phyloP scores from a whole-genome alignment of 2,797 vertebrate genomes.

The Sebastes taczanowskii region DNA sequence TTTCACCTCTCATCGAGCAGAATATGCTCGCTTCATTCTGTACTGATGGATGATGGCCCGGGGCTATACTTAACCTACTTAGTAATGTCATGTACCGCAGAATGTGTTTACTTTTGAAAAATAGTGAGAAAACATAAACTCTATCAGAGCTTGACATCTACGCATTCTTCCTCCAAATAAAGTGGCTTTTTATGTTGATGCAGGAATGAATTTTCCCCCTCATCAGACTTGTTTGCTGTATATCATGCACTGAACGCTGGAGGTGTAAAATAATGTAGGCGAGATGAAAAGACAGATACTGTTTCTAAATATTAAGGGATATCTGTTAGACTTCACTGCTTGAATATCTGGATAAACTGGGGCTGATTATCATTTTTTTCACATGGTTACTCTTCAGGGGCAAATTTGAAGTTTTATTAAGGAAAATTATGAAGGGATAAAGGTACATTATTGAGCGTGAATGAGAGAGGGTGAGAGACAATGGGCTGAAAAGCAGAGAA shows the following conservation, averaged over 20 bases:
- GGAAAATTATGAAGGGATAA: conserved; percentile 65
- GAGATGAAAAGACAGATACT: conserved; percentile 59
- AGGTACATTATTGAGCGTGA: conserved; percentile 73
- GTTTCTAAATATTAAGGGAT: conserved; percentile 51
- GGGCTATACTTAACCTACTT: conserved; percentile 99
- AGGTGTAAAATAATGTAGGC: conserved; percentile 72
- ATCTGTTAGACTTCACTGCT: conserved; percentile 51
- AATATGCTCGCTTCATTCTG: conserved; percentile 97
- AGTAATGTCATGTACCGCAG: conserved; percentile 99
- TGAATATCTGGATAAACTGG: conserved; percentile 35
- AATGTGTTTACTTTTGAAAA: conserved; percentile 99
- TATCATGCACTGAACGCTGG: conserved; percentile 82
- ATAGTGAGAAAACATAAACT: conserved; percentile 99
- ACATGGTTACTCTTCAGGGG: conserved; percentile 50
- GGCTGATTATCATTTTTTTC: conserved; percentile 34
- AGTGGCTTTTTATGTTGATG: conserved; percentile 99
- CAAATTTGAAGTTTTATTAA: conserved; percentile 61
- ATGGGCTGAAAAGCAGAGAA: conserved; percentile 73
- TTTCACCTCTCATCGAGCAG: conserved; percentile 99
- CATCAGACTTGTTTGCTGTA: conserved; percentile 90
- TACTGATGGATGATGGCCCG: conserved; percentile 97
- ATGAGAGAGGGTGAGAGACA: conserved; percentile 70
- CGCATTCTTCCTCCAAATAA: conserved; percentile 96
- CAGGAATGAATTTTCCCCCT: conserved; percentile 90
- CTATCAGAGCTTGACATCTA: conserved; percentile 99